These are phyloP conservation scores for Acanthococcus lagerstroemiae DNA, from an alignment of 2,888 invertebrate species.

Conservation along the genomic window DNA sequence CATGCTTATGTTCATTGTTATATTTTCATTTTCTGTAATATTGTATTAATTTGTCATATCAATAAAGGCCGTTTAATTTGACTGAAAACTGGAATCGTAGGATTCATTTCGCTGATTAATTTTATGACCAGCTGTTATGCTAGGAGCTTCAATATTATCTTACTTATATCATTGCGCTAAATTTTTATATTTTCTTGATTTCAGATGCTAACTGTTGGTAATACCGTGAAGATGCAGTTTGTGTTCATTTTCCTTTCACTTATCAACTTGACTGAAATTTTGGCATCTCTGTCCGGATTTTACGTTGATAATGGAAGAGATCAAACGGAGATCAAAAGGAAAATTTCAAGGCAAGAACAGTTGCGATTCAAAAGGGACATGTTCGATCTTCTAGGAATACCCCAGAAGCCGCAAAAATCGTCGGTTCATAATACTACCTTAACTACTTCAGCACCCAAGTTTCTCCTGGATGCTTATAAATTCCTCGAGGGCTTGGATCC, in stretches of 20 bases:
- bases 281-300: conserved; percentile 47
- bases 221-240: not conserved
- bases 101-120: too few relatives aligned
- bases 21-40: too few relatives aligned
- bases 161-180: too few relatives aligned
- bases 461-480: conserved; percentile 79
- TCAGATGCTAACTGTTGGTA: too few relatives aligned
- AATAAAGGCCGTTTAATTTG: too few relatives aligned
- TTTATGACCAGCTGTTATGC: too few relatives aligned
- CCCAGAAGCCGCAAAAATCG: conserved; percentile 57
- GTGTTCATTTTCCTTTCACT: not conserved
- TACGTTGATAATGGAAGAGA: conserved; percentile 80
- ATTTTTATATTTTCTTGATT: too few relatives aligned
- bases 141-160: too few relatives aligned
- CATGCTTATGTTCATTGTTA: too few relatives aligned
- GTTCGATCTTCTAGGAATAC: conserved; percentile 73
- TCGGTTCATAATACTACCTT: conserved; percentile 34
- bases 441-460: conserved; percentile 68
- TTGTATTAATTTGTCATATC: too few relatives aligned
- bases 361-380: conserved; percentile 81
- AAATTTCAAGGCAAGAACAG: conserved; percentile 63
- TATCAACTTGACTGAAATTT: not conserved
- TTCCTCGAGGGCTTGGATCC: conserved; percentile 45
- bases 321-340: conserved; percentile 70
- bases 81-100: too few relatives aligned